phyloP scores from a whole-genome alignment of 2,113 vertebrate species.

The Beaufortia kweichowensis region DNA sequence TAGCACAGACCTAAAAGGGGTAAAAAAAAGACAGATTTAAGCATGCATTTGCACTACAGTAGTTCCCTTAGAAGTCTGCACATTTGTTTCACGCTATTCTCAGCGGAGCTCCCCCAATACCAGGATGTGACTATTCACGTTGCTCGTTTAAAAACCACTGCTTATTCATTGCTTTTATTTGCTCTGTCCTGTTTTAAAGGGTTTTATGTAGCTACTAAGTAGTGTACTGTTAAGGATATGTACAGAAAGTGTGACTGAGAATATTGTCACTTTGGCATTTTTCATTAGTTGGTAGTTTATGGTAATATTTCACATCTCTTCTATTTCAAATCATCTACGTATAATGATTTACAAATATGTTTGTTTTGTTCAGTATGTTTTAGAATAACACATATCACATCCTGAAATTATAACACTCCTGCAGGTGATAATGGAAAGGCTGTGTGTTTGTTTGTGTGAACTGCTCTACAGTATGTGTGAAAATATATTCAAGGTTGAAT shows the following conservation, averaged over 20 bases:
- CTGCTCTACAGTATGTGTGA: background rate
- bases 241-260: background rate
- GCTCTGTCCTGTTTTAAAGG: slow-evolving; percentile 33
- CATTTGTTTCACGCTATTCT: slow-evolving; percentile 10
- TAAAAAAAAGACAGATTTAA: slow-evolving; percentile 15
- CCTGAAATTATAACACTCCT: background rate
- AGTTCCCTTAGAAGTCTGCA: slow-evolving; percentile 38
- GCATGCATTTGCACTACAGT: slow-evolving; percentile 50
- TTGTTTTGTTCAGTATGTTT: background rate
- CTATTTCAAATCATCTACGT: background rate
- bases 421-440: background rate
- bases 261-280: background rate
- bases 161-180: background rate
- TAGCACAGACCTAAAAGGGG: background rate
- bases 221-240: background rate
- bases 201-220: slow-evolving; percentile 34
- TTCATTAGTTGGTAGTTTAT: slow-evolving; percentile 1
- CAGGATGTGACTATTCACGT: background rate
- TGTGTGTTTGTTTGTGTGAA: background rate
- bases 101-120: background rate
- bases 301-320: background rate
- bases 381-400: background rate
- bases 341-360: background rate
- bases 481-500: background rate
- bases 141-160: background rate